Evolutionary conservation across 2,797 vertebrate genomes (phyloP).

Genomic region (Apogon hyalosoma): DNA sequence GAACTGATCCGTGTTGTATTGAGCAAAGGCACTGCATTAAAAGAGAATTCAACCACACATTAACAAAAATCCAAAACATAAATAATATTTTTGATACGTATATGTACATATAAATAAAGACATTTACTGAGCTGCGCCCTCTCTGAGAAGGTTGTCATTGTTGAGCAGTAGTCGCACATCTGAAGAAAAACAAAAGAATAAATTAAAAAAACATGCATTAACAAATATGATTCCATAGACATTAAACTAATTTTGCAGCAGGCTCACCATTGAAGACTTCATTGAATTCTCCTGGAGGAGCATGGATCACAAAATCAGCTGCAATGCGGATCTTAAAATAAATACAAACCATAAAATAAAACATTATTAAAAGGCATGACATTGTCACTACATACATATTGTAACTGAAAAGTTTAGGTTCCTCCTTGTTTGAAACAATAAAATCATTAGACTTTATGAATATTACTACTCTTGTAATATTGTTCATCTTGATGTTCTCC

Average conservation of each 20-base stretch:
- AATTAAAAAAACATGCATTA: background rate
- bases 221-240: background rate
- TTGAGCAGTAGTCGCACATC: slow-evolving; percentile 94
- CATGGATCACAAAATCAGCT: slow-evolving; percentile 93
- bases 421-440: background rate
- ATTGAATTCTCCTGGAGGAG: slow-evolving; percentile 96
- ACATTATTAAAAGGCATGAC: background rate
- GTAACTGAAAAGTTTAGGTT: background rate
- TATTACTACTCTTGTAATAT: too few relatives aligned
- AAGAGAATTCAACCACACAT: slow-evolving; percentile 22
- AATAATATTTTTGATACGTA: background rate
- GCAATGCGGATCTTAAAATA: slow-evolving; percentile 91
- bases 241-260: background rate
- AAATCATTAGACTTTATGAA: background rate
- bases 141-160: slow-evolving; percentile 95
- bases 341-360: slow-evolving; percentile 40
- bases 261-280: slow-evolving; percentile 96
- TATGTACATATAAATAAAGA: slow-evolving; percentile 1
- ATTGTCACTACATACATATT: background rate
- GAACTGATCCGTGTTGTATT: slow-evolving; percentile 99
- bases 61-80: background rate
- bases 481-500: too few relatives aligned
- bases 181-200: slow-evolving; percentile 59
- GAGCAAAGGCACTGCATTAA: slow-evolving; percentile 91
- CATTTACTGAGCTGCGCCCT: slow-evolving; percentile 92